Conservation (phyloP, 1,140 invertebrate species). For the Trichomalopsis sarcophagae region DNA sequence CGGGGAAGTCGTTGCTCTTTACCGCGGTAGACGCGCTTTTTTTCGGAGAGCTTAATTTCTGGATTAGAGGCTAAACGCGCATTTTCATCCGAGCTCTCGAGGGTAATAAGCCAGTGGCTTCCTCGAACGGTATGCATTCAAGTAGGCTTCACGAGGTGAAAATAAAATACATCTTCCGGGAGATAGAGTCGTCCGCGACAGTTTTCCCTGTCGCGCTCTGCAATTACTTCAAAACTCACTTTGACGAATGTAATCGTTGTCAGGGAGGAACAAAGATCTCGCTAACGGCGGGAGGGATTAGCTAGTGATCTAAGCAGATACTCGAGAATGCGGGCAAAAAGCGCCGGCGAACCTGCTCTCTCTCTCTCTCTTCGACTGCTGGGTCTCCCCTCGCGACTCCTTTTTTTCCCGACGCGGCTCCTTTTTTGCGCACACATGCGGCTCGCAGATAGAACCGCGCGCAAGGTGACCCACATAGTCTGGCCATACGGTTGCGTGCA, state of each 20-base stretch:
- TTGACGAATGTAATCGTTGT: not conserved
- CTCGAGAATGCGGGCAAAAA: conserved; percentile 23
- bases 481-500: not conserved
- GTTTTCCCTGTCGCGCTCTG: not conserved
- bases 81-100: not conserved
- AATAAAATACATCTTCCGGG: not conserved
- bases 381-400: not conserved
- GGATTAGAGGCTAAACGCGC: not conserved
- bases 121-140: too few relatives aligned
- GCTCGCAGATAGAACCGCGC: not conserved
- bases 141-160: not conserved
- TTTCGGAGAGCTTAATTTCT: not conserved
- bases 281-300: not conserved
- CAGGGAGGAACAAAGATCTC: not conserved
- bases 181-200: not conserved
- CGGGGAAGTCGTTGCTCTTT: conserved; percentile 8
- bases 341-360: not conserved
- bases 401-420: not conserved
- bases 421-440: conserved; percentile 12
- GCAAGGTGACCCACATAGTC: conserved; percentile 24
- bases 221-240: not conserved
- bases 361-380: too few relatives aligned
- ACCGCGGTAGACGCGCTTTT: not conserved
- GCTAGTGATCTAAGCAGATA: not conserved
- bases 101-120: not conserved